These are phyloP conservation scores for Oreonectes daqikongensis DNA, from an alignment of 2,797 vertebrate species.

Conservation along the genomic window DNA sequence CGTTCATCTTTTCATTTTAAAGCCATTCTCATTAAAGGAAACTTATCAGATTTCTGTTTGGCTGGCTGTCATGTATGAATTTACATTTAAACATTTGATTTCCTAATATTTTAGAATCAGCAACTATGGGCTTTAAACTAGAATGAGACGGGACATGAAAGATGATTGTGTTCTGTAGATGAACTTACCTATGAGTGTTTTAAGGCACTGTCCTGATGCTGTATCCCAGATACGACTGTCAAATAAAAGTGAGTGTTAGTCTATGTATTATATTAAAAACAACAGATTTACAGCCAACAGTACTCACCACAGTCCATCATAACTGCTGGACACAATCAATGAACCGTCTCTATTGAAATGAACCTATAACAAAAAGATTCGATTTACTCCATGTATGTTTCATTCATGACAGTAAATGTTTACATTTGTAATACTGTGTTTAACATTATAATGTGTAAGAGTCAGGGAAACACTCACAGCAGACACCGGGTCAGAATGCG, in stretches of 20 bases:
- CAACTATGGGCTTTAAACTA: background rate
- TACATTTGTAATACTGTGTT: too few relatives aligned
- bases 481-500: conserved; percentile 96
- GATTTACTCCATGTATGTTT: too few relatives aligned
- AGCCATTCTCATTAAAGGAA: background rate
- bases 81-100: background rate
- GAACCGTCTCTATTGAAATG: conserved; percentile 99
- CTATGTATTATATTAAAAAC: conserved; percentile 22
- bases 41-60: background rate
- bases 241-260: background rate
- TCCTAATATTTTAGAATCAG: background rate
- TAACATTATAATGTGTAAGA: too few relatives aligned
- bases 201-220: conserved; percentile 97
- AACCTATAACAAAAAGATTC: conserved; percentile 77
- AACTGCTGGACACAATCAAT: conserved; percentile 98
- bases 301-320: conserved; percentile 95
- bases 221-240: conserved; percentile 98
- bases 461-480: conserved; percentile 80
- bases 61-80: background rate
- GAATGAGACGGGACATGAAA: background rate
- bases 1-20: background rate
- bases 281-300: background rate
- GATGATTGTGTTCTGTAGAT: background rate
- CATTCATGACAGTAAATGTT: too few relatives aligned
- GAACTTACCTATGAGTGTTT: conserved; percentile 95